phyloP scores from a whole-genome alignment of 2,797 vertebrate genomes.

The Hafferia zeledoni region DNA sequence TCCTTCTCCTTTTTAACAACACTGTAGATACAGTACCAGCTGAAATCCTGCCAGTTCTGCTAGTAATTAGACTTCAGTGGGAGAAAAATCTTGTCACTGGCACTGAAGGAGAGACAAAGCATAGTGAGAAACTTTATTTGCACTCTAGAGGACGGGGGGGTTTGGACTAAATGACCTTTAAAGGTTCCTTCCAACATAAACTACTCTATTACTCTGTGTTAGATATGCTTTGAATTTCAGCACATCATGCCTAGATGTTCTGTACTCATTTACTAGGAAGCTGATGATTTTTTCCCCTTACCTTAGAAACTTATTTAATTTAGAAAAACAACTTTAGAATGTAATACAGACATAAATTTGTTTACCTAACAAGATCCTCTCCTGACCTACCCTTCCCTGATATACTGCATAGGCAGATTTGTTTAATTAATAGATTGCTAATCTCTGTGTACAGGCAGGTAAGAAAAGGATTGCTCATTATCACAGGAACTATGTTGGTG shows the following conservation, averaged over 20 bases:
- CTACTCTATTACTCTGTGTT: not conserved
- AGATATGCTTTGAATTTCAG: conserved; percentile 46
- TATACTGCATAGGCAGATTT: not conserved
- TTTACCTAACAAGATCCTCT: not conserved
- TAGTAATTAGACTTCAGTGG: conserved; percentile 71
- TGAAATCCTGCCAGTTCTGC: conserved; percentile 68
- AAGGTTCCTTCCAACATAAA: not conserved
- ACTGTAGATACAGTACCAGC: conserved; percentile 38
- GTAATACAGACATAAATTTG: not conserved
- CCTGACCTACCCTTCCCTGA: not conserved
- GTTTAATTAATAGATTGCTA: not conserved
- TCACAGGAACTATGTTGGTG: not conserved
- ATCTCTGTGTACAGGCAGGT: not conserved
- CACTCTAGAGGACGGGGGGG: not conserved
- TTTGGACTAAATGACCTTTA: not conserved
- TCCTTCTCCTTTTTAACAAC: not conserved
- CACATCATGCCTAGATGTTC: not conserved
- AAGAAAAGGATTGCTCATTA: not conserved
- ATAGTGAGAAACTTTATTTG: conserved; percentile 54
- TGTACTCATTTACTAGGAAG: conserved; percentile 8
- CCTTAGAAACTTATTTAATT: not conserved
- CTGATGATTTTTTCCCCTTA: not conserved
- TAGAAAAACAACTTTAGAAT: conserved; percentile 15
- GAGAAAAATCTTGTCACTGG: conserved; percentile 59
- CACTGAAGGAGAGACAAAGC: conserved; percentile 50